phyloP scores from a whole-genome alignment of 30 jellyfish, hydroid and myxozoan genomes.

The Hydractinia symbiolongicarpus region DNA sequence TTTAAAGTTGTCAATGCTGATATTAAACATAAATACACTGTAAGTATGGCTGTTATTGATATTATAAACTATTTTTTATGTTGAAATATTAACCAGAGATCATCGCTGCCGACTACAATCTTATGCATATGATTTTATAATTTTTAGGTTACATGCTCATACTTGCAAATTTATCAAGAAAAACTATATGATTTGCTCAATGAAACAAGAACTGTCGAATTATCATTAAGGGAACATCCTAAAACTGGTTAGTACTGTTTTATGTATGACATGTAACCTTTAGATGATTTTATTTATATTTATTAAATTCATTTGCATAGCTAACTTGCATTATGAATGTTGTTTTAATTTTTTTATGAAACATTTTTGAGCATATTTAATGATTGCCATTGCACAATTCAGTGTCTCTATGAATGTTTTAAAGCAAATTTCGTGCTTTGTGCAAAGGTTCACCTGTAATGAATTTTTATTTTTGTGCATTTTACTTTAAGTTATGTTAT shows the following conservation, averaged over 20 bases:
- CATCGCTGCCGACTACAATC: background rate
- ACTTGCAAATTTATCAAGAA: constrained; percentile 95
- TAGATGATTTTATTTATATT: background rate
- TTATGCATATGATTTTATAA: background rate
- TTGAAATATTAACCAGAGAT: background rate
- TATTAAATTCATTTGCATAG: background rate
- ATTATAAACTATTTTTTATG: background rate
- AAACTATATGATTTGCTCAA: constrained; percentile 83
- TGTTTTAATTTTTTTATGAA: too few relatives aligned
- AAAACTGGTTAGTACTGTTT: constrained; percentile 58
- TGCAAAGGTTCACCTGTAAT: too few relatives aligned
- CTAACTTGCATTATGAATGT: too few relatives aligned
- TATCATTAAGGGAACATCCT: constrained; percentile 90
- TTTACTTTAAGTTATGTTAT: too few relatives aligned
- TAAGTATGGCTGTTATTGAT: constrained; percentile 24
- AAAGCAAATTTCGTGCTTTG: too few relatives aligned
- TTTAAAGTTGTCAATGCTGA: constrained; percentile 79
- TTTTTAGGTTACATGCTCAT: constrained; percentile 88
- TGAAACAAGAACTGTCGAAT: constrained; percentile 88
- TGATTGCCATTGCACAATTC: too few relatives aligned
- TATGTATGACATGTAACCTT: background rate
- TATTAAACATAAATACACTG: constrained; percentile 80
- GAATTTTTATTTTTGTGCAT: too few relatives aligned
- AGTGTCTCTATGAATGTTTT: too few relatives aligned
- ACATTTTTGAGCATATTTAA: too few relatives aligned